These are phyloP conservation scores for Neuroscelio doddi DNA, from an alignment of 2,888 invertebrate genomes.

Conservation along the genomic window DNA sequence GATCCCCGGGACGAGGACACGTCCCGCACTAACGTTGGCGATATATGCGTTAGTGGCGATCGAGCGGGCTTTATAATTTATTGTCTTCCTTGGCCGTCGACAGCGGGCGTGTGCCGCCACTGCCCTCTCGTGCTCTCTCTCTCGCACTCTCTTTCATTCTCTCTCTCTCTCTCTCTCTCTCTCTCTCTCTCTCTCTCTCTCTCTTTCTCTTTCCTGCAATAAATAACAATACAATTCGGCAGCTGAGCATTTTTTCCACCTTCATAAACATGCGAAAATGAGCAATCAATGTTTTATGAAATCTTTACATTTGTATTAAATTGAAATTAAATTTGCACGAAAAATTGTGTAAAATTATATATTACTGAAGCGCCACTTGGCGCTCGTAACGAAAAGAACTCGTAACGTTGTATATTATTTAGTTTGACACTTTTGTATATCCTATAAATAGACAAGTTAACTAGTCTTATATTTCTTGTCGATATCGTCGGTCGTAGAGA, in stretches of 20 bases:
- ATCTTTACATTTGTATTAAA: too few relatives aligned
- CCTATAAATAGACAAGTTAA: slow-evolving; percentile 46
- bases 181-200: slow-evolving; percentile 29
- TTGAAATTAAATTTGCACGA: too few relatives aligned
- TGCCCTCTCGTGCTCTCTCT: slow-evolving; percentile 43
- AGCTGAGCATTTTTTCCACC: slow-evolving; percentile 38
- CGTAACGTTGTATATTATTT: slow-evolving; percentile 21
- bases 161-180: slow-evolving; percentile 37
- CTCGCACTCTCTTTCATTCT: slow-evolving; percentile 34
- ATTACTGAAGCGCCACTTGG: too few relatives aligned
- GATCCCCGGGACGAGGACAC: slow-evolving; percentile 46
- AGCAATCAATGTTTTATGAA: too few relatives aligned
- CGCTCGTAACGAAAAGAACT: slow-evolving; percentile 13
- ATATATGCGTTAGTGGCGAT: slow-evolving; percentile 51
- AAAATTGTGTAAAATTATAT: too few relatives aligned
- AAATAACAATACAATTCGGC: slow-evolving; percentile 36
- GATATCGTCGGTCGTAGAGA: slow-evolving; percentile 54
- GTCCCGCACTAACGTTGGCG: slow-evolving; percentile 45
- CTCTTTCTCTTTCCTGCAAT: slow-evolving; percentile 39
- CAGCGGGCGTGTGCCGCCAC: slow-evolving; percentile 60
- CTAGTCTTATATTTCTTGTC: slow-evolving; percentile 48
- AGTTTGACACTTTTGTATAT: slow-evolving; percentile 43
- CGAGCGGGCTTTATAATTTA: slow-evolving; percentile 64
- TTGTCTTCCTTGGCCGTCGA: slow-evolving; percentile 62
- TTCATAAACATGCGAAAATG: too few relatives aligned